Base-by-base conservation (phyloP, 2,797 vertebrate species). In the Eidolon dupreanum region DNA sequence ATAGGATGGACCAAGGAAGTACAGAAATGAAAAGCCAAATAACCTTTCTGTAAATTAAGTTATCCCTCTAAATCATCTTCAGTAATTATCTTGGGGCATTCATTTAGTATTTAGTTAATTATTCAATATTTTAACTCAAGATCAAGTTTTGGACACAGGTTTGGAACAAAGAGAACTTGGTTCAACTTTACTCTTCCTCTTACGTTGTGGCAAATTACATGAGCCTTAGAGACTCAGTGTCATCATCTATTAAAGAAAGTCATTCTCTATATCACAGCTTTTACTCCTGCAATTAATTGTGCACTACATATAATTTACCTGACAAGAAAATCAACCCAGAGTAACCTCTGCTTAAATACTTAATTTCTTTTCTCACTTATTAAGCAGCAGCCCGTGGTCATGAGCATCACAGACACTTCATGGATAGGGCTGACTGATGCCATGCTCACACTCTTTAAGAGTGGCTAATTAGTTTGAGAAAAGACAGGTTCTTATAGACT, bases 71-170 rank as follows among this genome's bases (percentile, higher is more conserved):
- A 95, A 90, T 96, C 28, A 88, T 82, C 55, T 12, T 95, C 53
- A 90, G 28, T 90, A 82, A 81, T 74, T 95, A 53, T 26, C 12
- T 22, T 82, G 53, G 26, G 19, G 12, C 10, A 94, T 79, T 10
- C 11, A 73, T 81, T 93, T 78, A 65, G 57, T 46, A 70, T 75
- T 94, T 90, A 85, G 85, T 77, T 90, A 95, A 89, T 84, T 93
- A 79, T 88, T 93, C 10, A 96, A 75, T 81, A 89, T 93, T 95
- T 97, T 92, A 88, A 65, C 65, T 83, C n/a, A 79, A 84, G n/a
- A 38, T 94, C 3, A 89, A 71, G 20, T 43, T 96, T 87, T 71
- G 53, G 43, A 22, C 53, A 43, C 24, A 43, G 28, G 22, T 90
- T 89, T 86, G 57, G 36, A 51, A 92, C 46, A 79, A 88, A 93